Evolutionary conservation across 2,888 invertebrate genomes (phyloP), one percentile per base, ranked within the genome.

Genomic region (Lutraria lutraria): DNA sequence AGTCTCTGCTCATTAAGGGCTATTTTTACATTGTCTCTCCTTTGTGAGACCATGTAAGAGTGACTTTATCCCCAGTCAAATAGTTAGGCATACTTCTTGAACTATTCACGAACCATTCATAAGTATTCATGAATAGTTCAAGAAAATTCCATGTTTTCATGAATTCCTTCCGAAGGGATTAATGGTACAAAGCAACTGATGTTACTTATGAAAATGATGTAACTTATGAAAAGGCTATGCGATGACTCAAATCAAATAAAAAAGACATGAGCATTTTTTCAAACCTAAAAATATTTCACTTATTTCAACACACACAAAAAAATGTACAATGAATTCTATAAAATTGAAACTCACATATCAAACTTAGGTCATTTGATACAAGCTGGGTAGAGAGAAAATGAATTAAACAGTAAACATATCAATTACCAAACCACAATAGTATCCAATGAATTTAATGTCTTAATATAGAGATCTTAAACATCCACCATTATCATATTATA

Each of bases 371-470:
- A 68, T 25, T 68, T 25, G 13, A 68, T 68, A 68, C 63, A 25
- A 25, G n/a, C 2, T 68, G n/a, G 4, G 8, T 8, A 25, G 25
- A 68, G 25, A 25, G 10, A 68, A 8, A 68, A 25, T 3, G 6
- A 68, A 8, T 68, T n/a, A 1, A 0, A 25, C 10, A 6, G n/a
- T 68, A 68, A 68, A 8, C 4, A 8, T 68, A 68, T 68, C 63
- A 68, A 68, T 68, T 34, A 76, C 76, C 0, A 19, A 31, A 76
- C 34, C 31, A 76, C 76, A 76, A 76, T 76, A 34, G 34, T 76
- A 76, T 76, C 29, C 15, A 25, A 31, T 76, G 29, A 76, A 76
- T 31, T 15, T 34, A 31, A 31, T 76, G 16, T 76, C 76, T 72
- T 72, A 29, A 56, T 21, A 19, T 56, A 56, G 56, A 19, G 6